These are phyloP conservation scores for Teleogryllus oceanicus DNA, from an alignment of 2,888 invertebrate species.

Conservation along the genomic window DNA sequence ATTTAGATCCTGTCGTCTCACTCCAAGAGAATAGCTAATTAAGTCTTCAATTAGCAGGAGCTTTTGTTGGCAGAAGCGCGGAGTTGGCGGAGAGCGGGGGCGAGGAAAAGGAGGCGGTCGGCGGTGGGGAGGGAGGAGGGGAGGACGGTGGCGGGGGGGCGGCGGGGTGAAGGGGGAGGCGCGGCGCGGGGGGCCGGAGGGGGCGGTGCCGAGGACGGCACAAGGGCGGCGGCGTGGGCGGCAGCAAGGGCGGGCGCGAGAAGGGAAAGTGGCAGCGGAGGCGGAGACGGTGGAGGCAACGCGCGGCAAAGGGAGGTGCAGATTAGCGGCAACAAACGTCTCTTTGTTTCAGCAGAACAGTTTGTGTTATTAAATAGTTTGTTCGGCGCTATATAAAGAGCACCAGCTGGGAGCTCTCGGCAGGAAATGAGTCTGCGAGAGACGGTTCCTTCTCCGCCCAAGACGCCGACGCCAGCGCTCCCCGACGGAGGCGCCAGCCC, in stretches of 20 bases:
- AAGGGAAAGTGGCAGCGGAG: background rate
- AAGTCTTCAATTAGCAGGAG: constrained; percentile 38
- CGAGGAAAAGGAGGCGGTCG: background rate
- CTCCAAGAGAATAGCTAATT: constrained; percentile 37
- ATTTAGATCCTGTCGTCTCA: constrained; percentile 34
- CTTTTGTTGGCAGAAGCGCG: constrained; percentile 31
- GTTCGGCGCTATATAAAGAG: constrained; percentile 1
- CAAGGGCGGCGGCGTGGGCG: background rate
- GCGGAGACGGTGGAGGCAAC: background rate
- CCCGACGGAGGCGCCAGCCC: background rate
- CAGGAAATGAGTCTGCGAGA: constrained; percentile 18
- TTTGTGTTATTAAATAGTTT: constrained; percentile 2
- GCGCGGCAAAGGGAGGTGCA: constrained; percentile 1
- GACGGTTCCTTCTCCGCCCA: background rate
- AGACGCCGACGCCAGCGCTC: background rate
- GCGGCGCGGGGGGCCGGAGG: background rate
- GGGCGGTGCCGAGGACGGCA: background rate
- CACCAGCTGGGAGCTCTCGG: constrained; percentile 10
- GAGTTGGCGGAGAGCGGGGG: constrained; percentile 18
- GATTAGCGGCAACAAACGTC: background rate
- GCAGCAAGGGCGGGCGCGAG: background rate
- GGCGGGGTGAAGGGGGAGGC: background rate
- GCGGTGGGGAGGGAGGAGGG: background rate
- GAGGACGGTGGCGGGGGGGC: background rate
- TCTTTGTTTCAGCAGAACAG: constrained; percentile 18